Evolutionary conservation across 2,797 vertebrate species (phyloP).

Genomic region (Gymnocypris eckloni): DNA sequence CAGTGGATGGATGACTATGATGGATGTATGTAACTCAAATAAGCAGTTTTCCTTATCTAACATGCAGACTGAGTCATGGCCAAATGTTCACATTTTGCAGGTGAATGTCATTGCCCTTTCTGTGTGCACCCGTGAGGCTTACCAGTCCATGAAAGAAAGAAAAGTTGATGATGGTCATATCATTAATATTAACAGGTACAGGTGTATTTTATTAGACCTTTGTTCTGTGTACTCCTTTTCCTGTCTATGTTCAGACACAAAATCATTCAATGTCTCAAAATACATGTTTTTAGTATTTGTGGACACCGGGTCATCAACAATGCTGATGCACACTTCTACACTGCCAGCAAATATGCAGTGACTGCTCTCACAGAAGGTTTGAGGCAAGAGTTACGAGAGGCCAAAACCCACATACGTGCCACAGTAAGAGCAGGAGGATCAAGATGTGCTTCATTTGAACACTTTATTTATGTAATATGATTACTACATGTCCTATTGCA

Average conservation of each 20-base stretch:
- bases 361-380: slow-evolving; percentile 89
- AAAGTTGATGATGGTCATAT: slow-evolving; percentile 89
- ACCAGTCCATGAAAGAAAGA: slow-evolving; percentile 91
- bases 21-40: slow-evolving; percentile 80
- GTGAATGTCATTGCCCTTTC: slow-evolving; percentile 86
- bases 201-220: neutral
- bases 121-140: slow-evolving; percentile 87
- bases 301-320: too few species aligned
- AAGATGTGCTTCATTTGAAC: neutral
- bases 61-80: neutral
- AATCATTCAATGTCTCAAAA: neutral
- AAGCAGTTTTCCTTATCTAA: neutral
- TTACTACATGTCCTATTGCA: neutral
- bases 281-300: slow-evolving; percentile 76
- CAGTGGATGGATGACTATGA: slow-evolving; percentile 85
- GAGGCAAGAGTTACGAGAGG: slow-evolving; percentile 85
- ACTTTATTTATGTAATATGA: neutral
- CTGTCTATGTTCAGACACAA: neutral
- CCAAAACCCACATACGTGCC: slow-evolving; percentile 84
- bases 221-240: neutral
- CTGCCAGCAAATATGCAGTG: slow-evolving; percentile 86
- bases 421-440: slow-evolving; percentile 75
- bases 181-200: slow-evolving; percentile 90
- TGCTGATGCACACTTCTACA: slow-evolving; percentile 83
- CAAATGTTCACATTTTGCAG: slow-evolving; percentile 65